Conservation (phyloP, 2,113 vertebrate species). For the Crotalus tigris region DNA sequence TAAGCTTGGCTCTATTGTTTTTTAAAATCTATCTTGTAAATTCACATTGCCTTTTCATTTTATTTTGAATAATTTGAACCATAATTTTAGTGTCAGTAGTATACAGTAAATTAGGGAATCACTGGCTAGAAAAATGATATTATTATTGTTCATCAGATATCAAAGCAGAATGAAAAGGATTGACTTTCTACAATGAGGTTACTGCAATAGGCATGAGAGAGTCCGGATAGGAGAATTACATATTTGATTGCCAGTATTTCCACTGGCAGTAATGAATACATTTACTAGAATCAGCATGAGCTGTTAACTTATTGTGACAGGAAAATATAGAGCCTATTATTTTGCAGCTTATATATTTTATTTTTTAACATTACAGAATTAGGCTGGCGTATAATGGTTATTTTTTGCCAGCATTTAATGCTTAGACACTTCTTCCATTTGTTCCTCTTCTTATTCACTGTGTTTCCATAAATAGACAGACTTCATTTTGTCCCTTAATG, state of each 20-base stretch:
- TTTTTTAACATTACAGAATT: background rate
- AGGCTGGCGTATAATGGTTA: background rate
- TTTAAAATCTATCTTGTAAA: background rate
- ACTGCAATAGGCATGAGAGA: background rate
- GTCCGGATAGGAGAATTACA: background rate
- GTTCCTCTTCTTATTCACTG: background rate
- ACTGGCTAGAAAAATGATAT: background rate
- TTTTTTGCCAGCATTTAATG: background rate
- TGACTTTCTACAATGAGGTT: conserved; percentile 15
- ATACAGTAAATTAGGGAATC: background rate
- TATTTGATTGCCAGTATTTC: conserved; percentile 2
- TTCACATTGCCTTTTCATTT: background rate
- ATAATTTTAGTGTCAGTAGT: background rate
- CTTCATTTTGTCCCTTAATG: background rate
- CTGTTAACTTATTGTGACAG: conserved; percentile 22
- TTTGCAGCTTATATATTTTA: background rate
- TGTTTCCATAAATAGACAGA: background rate
- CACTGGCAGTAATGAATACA: background rate
- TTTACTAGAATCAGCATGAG: background rate
- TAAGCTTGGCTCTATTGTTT: background rate
- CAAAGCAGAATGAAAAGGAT: background rate
- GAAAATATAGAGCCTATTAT: background rate
- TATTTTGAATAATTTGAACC: background rate
- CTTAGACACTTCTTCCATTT: background rate
- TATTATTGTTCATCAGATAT: background rate